Percentiles rank a stretch among this genome's conserved stretches.
Evolutionary conservation across 2,888 invertebrate genomes (phyloP).

Genomic region (Augiades crinisus): DNA sequence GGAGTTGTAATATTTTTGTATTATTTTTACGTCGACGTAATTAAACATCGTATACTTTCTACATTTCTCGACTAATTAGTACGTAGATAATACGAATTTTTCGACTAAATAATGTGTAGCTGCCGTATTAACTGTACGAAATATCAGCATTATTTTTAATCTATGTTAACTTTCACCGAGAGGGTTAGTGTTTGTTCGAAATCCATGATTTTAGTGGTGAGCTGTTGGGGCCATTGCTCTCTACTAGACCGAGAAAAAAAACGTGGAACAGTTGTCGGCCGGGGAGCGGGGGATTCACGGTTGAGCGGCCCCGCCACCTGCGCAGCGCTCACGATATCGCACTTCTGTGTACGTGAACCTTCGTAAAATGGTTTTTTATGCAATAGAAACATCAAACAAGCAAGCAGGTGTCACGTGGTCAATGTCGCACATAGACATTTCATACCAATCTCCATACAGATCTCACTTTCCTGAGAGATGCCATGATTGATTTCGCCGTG

Average conservation of each 20-base stretch:
- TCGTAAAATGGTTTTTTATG: not conserved
- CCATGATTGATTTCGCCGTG: not conserved
- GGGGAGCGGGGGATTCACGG: slow-evolving; percentile 63
- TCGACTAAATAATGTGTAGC: too few relatives aligned
- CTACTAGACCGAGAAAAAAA: slow-evolving; percentile 61
- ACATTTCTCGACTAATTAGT: too few relatives aligned
- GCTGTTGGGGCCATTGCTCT: slow-evolving; percentile 63
- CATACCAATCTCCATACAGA: too few relatives aligned
- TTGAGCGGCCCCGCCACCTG: slow-evolving; percentile 72
- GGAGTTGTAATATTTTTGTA: too few relatives aligned
- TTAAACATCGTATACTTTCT: too few relatives aligned
- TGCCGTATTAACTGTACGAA: not conserved
- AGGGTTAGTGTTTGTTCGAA: not conserved
- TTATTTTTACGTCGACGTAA: too few relatives aligned
- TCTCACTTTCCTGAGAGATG: too few relatives aligned
- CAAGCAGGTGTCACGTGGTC: not conserved
- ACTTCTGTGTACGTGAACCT: slow-evolving; percentile 29
- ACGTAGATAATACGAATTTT: too few relatives aligned
- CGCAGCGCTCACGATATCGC: slow-evolving; percentile 47
- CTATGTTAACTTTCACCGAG: not conserved
- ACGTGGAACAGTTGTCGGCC: slow-evolving; percentile 68
- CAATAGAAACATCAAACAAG: not conserved
- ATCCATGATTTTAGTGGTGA: slow-evolving; percentile 29
- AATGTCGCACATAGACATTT: not conserved
- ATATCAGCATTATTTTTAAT: not conserved